Evolutionary conservation across 2,888 invertebrate species (phyloP).

Genomic region (Phlogophora meticulosa): DNA sequence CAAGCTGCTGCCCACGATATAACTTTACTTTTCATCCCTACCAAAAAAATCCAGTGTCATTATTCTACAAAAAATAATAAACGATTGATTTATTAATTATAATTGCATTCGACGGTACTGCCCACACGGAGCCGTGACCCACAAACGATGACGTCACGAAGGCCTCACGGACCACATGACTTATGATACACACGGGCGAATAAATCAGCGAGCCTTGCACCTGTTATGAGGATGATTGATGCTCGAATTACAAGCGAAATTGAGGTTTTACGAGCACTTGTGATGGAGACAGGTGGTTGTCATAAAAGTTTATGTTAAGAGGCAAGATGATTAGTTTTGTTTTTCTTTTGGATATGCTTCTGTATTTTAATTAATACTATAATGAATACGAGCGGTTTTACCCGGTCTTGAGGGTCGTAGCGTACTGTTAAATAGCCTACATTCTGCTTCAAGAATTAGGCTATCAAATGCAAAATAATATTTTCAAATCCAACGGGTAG

Average conservation of each 20-base stretch:
- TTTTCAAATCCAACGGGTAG: no score
- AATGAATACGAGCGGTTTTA: no score
- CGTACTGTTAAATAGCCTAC: no score
- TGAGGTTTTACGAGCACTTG: constrained; percentile 29
- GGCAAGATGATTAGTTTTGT: not conserved
- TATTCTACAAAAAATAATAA: constrained; percentile 28
- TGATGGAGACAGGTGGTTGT: constrained; percentile 9
- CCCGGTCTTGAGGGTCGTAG: no score
- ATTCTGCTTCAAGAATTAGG: no score
- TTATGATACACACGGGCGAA: constrained; percentile 59
- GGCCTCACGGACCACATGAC: constrained; percentile 38
- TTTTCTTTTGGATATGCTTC: not conserved
- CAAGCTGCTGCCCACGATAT: no score
- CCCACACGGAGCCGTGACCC: constrained; percentile 81
- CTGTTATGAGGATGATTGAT: constrained; percentile 49
- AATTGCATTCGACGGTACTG: constrained; percentile 58
- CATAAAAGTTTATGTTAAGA: not conserved
- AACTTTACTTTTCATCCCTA: no score
- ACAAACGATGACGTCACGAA: constrained; percentile 81
- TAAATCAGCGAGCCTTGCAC: constrained; percentile 27
- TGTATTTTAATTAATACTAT: not conserved
- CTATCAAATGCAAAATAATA: no score
- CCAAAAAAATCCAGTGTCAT: not conserved
- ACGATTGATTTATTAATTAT: constrained; percentile 59
- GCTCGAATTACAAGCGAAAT: constrained; percentile 42